Percentiles rank a stretch among this genome's conserved stretches.
These are phyloP conservation scores for Sesamia inferens DNA, from an alignment of 2,888 invertebrate genomes.

Conservation along the genomic window DNA sequence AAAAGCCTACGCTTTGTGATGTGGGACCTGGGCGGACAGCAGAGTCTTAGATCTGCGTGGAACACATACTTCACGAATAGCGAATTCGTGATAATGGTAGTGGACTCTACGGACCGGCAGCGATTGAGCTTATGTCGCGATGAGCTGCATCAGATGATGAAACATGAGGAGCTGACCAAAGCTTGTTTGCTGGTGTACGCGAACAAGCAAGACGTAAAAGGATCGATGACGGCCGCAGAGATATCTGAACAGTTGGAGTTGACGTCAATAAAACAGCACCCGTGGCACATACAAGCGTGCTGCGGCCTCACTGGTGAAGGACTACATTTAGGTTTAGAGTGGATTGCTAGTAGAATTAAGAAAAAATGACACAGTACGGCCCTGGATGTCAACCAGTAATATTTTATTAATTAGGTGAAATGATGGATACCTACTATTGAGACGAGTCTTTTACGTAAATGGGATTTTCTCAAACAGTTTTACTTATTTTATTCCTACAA, in stretches of 20 bases:
- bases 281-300: conserved; percentile 99
- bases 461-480: conserved; percentile 1
- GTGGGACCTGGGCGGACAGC: conserved; percentile 99
- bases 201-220: conserved; percentile 94
- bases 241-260: conserved; percentile 91
- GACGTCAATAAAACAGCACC: conserved; percentile 98
- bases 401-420: conserved; percentile 28
- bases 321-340: conserved; percentile 52
- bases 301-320: conserved; percentile 99
- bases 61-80: conserved; percentile 99
- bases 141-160: conserved; percentile 97
- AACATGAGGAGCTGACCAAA: conserved; percentile 97
- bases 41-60: conserved; percentile 98
- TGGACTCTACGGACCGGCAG: conserved; percentile 98
- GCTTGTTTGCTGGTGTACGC: conserved; percentile 98
- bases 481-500: background rate
- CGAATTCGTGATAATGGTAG: conserved; percentile 99
- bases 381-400: conserved; percentile 18
- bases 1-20: conserved; percentile 99
- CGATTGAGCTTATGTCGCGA: conserved; percentile 96
- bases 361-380: conserved; percentile 45
- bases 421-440: conserved; percentile 10
- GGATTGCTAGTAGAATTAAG: conserved; percentile 55
- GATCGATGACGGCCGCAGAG: conserved; percentile 50
- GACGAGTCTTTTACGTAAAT: conserved; percentile 34